Percentiles rank a stretch among this genome's conserved stretches.
Conservation (phyloP, 2,113 vertebrate species). For the Ciconia maguari region DNA sequence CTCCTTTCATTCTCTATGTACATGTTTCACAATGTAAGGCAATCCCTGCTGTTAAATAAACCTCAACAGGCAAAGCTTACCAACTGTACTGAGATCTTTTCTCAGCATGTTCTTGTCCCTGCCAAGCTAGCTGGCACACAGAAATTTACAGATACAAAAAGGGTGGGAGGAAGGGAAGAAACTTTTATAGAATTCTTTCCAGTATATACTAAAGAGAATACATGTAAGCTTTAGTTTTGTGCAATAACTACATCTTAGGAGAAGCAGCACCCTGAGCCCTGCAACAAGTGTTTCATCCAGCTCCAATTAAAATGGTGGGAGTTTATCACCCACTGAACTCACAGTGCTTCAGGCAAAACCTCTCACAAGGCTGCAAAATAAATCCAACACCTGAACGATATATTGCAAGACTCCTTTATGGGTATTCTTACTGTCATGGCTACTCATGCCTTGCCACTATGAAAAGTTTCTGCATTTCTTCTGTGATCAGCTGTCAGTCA, state of each 20-base stretch:
- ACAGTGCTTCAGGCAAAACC: background rate
- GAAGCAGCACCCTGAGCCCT: background rate
- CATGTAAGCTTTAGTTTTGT: background rate
- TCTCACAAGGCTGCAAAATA: background rate
- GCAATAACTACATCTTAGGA: background rate
- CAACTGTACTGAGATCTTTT: background rate
- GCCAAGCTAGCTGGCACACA: background rate
- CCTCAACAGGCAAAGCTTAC: background rate
- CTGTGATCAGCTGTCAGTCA: background rate
- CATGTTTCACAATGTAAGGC: background rate
- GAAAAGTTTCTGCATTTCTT: background rate
- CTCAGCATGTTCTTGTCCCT: background rate
- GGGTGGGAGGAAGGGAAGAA: background rate
- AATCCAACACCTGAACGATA: background rate
- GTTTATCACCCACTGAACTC: background rate
- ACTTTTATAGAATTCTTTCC: background rate
- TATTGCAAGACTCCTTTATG: background rate
- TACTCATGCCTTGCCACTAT: background rate
- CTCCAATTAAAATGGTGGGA: background rate
- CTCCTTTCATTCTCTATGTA: background rate
- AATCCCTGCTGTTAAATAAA: background rate
- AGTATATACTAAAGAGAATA: background rate
- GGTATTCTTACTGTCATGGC: background rate
- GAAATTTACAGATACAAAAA: background rate
- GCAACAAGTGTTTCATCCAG: background rate